Evolutionary conservation across 2,113 vertebrate species (phyloP).

Genomic region (Emydocephalus ijimae): DNA sequence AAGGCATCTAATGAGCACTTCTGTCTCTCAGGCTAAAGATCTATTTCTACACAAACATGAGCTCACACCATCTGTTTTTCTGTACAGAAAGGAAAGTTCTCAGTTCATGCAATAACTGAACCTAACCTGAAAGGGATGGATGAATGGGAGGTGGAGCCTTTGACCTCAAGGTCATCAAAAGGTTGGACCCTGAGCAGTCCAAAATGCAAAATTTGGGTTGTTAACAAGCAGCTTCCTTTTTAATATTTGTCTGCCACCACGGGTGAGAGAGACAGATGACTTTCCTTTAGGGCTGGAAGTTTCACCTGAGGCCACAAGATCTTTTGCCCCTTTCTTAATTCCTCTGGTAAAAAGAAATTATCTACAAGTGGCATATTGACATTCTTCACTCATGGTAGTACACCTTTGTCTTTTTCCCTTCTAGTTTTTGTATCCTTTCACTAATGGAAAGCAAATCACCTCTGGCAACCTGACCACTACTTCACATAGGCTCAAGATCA

Average conservation of each 20-base stretch:
- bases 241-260: background rate
- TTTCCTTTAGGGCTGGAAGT: background rate
- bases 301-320: background rate
- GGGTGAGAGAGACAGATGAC: background rate
- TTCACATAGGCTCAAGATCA: background rate
- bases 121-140: background rate
- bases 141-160: background rate
- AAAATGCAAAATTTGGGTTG: background rate
- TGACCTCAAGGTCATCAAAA: fast-evolving
- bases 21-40: background rate
- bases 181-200: background rate
- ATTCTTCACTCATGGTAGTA: background rate
- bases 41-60: background rate
- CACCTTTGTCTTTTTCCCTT: background rate
- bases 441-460: background rate
- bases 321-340: background rate
- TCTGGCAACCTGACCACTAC: background rate
- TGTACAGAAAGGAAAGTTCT: background rate
- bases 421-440: background rate
- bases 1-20: background rate
- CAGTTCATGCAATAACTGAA: fast-evolving
- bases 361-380: background rate
- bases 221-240: background rate
- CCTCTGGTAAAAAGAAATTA: background rate
- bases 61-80: background rate